Base-by-base conservation (phyloP, 2,797 vertebrate genomes). In the Liasis olivaceus region DNA sequence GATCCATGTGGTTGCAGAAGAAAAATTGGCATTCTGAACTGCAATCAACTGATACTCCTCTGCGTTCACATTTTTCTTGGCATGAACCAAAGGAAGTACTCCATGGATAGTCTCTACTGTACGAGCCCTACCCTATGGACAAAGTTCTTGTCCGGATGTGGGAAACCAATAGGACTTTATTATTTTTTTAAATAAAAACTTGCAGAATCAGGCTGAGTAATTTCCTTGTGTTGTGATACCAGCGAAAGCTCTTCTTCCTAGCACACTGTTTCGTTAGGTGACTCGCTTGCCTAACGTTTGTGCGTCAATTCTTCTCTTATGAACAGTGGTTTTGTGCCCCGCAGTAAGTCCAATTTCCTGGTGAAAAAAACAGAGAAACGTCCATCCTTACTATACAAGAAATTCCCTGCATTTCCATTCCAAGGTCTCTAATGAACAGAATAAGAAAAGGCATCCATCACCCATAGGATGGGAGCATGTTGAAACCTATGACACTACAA, bases 261-360 rank as follows among this genome's bases (percentile, higher is more conserved):
- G 0, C 31, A 51, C 1, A 2, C n/a, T 96, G 89, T 95, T 93
- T 95, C 90, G 95, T 96, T 95, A 95, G 88, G 94, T 77, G 91
- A 94, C 94, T 64, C 93, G 90, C 93, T 92, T 95, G 93, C 84
- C 88, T 93, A 94, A 94, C 95, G 91, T 94, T 96, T 91, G 8
- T 88, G 91, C 94, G 95, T 96, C 91, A 59, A 85, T 91, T 91
- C 14, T 90, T 93, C 94, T 93, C 91, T 95, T 96, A 97, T 95
- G 96, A 94, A 85, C 86, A 97, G 96, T 93, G 97, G 96, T 96
- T 97, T 97, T 97, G 42, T 86, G 92, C 81, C 93, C 93, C 94
- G 92, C 91, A 94, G 86, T 95, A 91, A 93, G 95, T 96, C 94
- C 92, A 91, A 12, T 95, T 96, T 95, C 96, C 92, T 95, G 92